A percentile compares a stretch with the other conserved stretches of the same genome.
Evolutionary conservation across 1,140 invertebrate species (phyloP).

Genomic region (Limonius californicus): DNA sequence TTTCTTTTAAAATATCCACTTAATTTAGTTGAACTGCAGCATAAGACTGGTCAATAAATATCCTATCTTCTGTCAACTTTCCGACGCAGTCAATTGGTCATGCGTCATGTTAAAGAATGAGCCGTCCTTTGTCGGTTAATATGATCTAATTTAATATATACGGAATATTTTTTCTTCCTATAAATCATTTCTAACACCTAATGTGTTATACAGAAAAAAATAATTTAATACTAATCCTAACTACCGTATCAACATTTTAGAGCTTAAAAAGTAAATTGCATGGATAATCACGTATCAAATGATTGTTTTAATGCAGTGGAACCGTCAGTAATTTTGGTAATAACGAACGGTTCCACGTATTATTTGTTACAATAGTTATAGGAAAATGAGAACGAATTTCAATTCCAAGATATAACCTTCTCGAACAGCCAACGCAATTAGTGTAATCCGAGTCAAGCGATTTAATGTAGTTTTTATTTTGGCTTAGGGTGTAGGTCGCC

Average conservation of each 20-base stretch:
- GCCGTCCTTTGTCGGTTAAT: slow-evolving; percentile 11
- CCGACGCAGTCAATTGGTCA: slow-evolving; percentile 13
- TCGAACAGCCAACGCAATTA: too few species aligned
- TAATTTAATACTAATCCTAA: background rate
- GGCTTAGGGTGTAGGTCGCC: background rate
- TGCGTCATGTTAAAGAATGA: slow-evolving; percentile 15
- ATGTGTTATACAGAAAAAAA: background rate
- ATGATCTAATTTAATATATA: slow-evolving; percentile 12
- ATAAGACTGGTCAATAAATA: slow-evolving; percentile 9
- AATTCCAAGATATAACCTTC: too few species aligned
- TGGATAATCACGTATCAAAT: too few species aligned
- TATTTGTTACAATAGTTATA: too few species aligned
- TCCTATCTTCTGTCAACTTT: slow-evolving; percentile 10
- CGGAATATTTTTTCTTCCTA: background rate
- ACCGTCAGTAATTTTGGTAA: too few species aligned
- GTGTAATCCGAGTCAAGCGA: too few species aligned
- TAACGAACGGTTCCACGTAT: too few species aligned
- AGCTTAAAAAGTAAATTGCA: too few species aligned
- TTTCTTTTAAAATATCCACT: background rate
- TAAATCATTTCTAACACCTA: slow-evolving; percentile 3
- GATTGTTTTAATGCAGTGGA: too few species aligned
- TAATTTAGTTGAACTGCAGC: background rate
- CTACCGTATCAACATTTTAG: background rate
- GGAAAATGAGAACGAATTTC: too few species aligned
- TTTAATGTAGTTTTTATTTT: background rate